These are phyloP conservation scores for Drosophila anomelani DNA, from an alignment of 2,888 invertebrate genomes.

Conservation along the genomic window DNA sequence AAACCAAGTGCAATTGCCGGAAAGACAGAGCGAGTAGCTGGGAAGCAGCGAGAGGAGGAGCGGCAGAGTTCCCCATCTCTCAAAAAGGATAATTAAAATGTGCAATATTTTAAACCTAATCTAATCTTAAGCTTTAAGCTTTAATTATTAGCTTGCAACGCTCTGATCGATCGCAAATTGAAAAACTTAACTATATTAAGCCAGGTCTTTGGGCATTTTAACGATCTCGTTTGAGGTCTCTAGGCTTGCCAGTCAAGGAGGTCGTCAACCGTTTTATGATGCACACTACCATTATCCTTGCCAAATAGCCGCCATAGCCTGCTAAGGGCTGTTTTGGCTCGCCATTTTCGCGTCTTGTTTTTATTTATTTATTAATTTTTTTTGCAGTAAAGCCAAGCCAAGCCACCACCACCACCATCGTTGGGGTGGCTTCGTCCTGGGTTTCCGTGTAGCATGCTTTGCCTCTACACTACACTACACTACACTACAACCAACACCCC, in stretches of 20 bases:
- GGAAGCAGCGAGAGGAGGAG: too few species aligned
- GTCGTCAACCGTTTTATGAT: constrained; percentile 77
- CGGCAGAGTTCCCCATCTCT: too few species aligned
- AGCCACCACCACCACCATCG: constrained; percentile 59
- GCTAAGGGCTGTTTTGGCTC: constrained; percentile 44
- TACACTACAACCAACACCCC: constrained; percentile 25
- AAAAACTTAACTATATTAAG: too few species aligned
- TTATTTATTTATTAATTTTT: constrained; percentile 5
- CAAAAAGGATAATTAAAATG: too few species aligned
- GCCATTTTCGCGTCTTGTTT: constrained; percentile 21
- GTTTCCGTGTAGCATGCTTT: constrained; percentile 47
- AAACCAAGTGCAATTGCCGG: neutral
- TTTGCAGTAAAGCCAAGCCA: constrained; percentile 41
- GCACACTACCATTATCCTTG: constrained; percentile 49
- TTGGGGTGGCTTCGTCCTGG: constrained; percentile 65
- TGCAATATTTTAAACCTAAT: too few species aligned
- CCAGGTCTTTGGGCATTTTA: neutral
- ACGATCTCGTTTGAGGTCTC: constrained; percentile 4
- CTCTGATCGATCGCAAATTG: neutral
- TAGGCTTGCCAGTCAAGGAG: constrained; percentile 27
- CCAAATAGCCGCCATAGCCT: constrained; percentile 14
- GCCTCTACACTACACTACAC: neutral
- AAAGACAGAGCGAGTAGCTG: too few species aligned
- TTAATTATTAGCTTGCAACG: too few species aligned
- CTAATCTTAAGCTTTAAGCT: too few species aligned